These are phyloP conservation scores for Ommatoiulus sabulosus DNA, from an alignment of 2,888 invertebrate genomes.

Conservation along the genomic window DNA sequence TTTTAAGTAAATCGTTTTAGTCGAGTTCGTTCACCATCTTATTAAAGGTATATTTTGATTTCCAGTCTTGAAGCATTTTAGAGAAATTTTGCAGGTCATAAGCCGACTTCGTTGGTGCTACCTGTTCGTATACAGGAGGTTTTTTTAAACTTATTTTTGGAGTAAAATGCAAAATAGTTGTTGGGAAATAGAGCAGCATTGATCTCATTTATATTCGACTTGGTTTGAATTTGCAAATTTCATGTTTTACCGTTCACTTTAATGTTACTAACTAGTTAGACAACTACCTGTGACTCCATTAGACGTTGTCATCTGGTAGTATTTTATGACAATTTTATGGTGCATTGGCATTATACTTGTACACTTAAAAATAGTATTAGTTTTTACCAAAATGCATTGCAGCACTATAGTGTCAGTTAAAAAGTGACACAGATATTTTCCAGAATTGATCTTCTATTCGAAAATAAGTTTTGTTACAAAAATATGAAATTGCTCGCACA, in stretches of 20 bases:
- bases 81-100: neutral
- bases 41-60: neutral
- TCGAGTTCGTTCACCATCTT: neutral
- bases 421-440: no score
- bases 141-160: neutral
- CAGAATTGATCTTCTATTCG: no score
- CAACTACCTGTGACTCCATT: neutral
- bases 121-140: neutral
- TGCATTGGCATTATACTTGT: neutral
- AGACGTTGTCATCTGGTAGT: neutral
- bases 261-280: neutral
- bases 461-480: no score
- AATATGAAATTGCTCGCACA: no score
- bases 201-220: neutral
- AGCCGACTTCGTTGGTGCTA: neutral
- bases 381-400: no score
- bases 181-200: constrained; percentile 7
- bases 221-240: neutral
- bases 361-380: no score
- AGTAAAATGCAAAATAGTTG: neutral
- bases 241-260: neutral
- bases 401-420: no score
- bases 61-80: neutral
- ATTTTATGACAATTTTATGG: neutral
- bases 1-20: no score